Percentiles rank a stretch among this genome's conserved stretches.
Evolutionary conservation across 2,113 vertebrate genomes (phyloP).

Genomic region (Odocoileus hemionus): DNA sequence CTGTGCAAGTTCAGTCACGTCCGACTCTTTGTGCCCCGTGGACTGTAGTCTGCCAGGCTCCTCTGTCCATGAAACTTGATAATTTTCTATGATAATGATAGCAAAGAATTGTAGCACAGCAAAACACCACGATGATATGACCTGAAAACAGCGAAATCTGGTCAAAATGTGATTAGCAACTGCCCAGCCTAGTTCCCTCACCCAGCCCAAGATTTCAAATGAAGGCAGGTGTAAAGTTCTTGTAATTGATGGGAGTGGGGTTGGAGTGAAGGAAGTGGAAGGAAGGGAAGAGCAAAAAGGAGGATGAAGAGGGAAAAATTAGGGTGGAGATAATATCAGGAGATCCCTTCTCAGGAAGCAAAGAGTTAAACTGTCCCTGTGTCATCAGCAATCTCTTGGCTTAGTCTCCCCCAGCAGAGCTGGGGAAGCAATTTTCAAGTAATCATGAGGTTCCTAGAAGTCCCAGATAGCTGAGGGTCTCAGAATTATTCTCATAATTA

Average conservation of each 20-base stretch:
- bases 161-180: background rate
- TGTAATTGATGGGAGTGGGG: background rate
- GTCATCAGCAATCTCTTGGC: background rate
- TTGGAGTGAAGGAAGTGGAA: background rate
- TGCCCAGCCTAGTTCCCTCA: background rate
- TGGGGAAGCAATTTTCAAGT: background rate
- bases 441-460: background rate
- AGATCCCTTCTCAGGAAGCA: background rate
- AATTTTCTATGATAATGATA: background rate
- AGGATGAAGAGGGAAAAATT: background rate
- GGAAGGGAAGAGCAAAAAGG: background rate
- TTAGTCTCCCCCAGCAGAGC: background rate
- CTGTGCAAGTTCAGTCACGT: background rate
- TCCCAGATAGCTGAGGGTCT: background rate
- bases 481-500: background rate
- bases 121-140: background rate
- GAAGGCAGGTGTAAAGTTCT: background rate
- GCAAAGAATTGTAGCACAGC: background rate
- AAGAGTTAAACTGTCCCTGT: background rate
- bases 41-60: background rate
- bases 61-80: background rate
- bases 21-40: rapidly evolving
- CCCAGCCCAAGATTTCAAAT: background rate
- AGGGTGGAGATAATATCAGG: background rate
- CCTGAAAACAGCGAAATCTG: background rate